Percentiles rank a stretch among this genome's conserved stretches.
Conservation (phyloP, 2,888 invertebrate genomes). For the Ditylenchus weischeri region DNA sequence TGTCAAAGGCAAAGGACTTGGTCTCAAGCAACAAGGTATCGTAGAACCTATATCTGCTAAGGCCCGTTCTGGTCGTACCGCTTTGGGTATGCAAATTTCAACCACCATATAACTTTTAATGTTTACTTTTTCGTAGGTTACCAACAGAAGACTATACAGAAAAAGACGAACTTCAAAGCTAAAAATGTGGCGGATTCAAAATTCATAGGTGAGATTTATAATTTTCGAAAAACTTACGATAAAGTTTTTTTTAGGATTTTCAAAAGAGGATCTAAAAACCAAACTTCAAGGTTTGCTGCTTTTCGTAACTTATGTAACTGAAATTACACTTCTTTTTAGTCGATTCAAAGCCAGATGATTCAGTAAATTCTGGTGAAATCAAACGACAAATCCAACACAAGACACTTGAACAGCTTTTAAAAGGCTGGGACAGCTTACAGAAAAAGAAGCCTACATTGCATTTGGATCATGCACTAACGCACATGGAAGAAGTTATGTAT, state of each 20-base stretch:
- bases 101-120: too few relatives aligned
- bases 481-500: too few relatives aligned
- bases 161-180: conserved; percentile 34
- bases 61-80: conserved; percentile 85
- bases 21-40: conserved; percentile 91
- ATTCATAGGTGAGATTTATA: conserved; percentile 42
- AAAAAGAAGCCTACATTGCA: too few relatives aligned
- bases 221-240: neutral
- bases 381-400: too few relatives aligned
- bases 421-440: too few relatives aligned
- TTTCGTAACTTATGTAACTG: too few relatives aligned
- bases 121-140: conserved; percentile 38
- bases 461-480: too few relatives aligned
- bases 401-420: too few relatives aligned
- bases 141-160: conserved; percentile 52
- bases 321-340: neutral
- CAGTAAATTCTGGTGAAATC: too few relatives aligned
- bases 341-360: conserved; percentile 20
- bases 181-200: conserved; percentile 42
- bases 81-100: conserved; percentile 66
- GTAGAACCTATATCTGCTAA: conserved; percentile 90
- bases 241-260: too few relatives aligned
- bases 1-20: conserved; percentile 90
- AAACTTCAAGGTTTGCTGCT: neutral
- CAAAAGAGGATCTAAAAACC: too few relatives aligned